phyloP scores from a whole-genome alignment of 1,140 invertebrate species.

The Camponotus pennsylvanicus region DNA sequence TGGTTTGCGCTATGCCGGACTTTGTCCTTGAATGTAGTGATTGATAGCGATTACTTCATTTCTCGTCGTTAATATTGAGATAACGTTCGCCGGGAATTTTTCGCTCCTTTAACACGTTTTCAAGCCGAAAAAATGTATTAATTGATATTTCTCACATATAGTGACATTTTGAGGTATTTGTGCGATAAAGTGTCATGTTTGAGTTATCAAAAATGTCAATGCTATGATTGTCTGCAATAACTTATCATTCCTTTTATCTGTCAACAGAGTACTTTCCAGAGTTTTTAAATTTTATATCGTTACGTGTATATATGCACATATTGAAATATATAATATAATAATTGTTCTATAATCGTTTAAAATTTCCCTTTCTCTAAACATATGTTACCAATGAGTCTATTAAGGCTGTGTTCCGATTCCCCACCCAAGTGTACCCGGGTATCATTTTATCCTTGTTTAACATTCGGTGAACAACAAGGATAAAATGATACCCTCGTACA shows the following conservation, averaged over 20 bases:
- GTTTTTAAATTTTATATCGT: neutral
- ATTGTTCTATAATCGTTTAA: neutral
- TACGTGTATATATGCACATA: neutral
- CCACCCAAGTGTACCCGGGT: no score
- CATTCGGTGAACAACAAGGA: no score
- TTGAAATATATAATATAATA: neutral
- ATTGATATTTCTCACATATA: neutral
- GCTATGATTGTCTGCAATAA: neutral
- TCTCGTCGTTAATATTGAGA: neutral
- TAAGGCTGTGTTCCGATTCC: no score
- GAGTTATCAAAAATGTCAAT: neutral
- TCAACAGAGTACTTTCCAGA: neutral
- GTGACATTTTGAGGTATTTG: slow-evolving; percentile 29
- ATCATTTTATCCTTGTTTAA: no score
- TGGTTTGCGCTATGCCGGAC: neutral
- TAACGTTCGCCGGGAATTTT: neutral
- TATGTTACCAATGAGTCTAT: neutral
- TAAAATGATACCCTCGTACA: no score
- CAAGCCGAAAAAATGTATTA: neutral
- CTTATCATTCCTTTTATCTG: neutral
- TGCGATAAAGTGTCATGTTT: neutral
- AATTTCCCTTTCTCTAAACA: neutral
- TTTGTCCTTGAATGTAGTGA: neutral
- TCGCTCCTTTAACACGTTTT: neutral
- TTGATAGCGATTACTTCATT: neutral